Conservation (phyloP, 1,140 invertebrate genomes). For the Drosophila yakuba region DNA sequence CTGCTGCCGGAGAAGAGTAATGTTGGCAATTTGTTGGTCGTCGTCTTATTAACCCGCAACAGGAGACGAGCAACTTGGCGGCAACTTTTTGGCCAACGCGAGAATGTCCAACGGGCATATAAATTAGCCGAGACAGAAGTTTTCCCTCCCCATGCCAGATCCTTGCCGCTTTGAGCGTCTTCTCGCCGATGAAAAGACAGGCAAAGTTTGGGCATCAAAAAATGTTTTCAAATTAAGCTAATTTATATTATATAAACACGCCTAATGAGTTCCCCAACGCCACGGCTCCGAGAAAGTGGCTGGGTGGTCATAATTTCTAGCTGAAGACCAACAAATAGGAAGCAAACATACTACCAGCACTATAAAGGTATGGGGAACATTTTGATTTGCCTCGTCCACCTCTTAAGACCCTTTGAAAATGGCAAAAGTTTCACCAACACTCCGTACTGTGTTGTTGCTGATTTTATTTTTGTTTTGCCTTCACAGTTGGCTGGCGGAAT, state of each 20-base stretch:
- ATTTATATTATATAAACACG: constrained; percentile 82
- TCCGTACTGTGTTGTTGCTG: constrained; percentile 7
- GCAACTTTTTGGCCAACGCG: constrained; percentile 77
- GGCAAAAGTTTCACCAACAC: constrained; percentile 53
- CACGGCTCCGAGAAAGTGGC: neutral
- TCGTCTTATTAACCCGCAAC: constrained; percentile 80
- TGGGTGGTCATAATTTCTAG: constrained; percentile 33
- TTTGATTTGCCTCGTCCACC: constrained; percentile 67
- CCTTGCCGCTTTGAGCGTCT: neutral
- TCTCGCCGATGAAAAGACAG: constrained; percentile 39
- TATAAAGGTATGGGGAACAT: constrained; percentile 24
- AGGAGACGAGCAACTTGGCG: constrained; percentile 60
- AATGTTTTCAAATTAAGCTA: constrained; percentile 83
- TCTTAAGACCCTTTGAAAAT: constrained; percentile 68
- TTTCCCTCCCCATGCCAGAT: neutral
- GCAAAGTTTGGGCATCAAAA: constrained; percentile 81
- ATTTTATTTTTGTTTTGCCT: constrained; percentile 54
- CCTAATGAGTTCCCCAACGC: constrained; percentile 64
- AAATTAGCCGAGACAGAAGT: constrained; percentile 72
- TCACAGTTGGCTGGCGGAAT: constrained; percentile 73
- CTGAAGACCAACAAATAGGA: constrained; percentile 13
- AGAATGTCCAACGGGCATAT: constrained; percentile 81
- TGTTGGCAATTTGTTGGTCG: constrained; percentile 80
- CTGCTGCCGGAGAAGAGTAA: constrained; percentile 57
- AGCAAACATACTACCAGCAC: constrained; percentile 9